These are phyloP conservation scores for Nebria salina DNA, from an alignment of 2,888 invertebrate species.

Conservation along the genomic window DNA sequence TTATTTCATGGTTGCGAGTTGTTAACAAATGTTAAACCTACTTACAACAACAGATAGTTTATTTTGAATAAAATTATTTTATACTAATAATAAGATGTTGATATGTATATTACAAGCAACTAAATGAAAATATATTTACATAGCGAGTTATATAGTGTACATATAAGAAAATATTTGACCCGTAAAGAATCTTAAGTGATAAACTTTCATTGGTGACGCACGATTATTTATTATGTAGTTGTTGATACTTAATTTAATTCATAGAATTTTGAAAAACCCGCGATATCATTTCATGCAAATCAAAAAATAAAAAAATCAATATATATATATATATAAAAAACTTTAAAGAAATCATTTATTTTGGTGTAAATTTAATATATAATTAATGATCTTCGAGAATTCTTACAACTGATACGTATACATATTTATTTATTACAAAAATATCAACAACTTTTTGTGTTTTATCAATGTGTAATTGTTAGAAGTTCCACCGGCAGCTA, in stretches of 20 bases:
- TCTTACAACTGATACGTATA: too few relatives aligned
- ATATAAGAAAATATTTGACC: neutral
- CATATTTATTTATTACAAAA: neutral
- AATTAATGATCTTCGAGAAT: too few relatives aligned
- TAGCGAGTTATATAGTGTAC: neutral
- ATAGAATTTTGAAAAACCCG: neutral
- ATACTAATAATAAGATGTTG: too few relatives aligned
- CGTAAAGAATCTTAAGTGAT: neutral
- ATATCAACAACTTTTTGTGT: neutral
- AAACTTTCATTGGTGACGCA: neutral
- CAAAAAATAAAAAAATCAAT: neutral
- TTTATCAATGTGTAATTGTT: neutral
- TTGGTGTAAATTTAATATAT: too few relatives aligned
- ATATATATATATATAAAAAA: too few relatives aligned
- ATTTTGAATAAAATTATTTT: too few relatives aligned
- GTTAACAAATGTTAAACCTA: too few relatives aligned
- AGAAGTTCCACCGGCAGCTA: neutral
- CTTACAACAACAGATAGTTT: too few relatives aligned
- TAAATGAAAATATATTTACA: neutral
- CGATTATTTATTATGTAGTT: neutral
- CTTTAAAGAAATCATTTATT: too few relatives aligned
- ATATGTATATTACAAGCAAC: too few relatives aligned
- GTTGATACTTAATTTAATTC: neutral
- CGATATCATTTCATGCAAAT: neutral
- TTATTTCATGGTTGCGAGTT: too few relatives aligned